Base-by-base conservation (phyloP, 2,888 invertebrate genomes). In the Lysandra bellargus region DNA sequence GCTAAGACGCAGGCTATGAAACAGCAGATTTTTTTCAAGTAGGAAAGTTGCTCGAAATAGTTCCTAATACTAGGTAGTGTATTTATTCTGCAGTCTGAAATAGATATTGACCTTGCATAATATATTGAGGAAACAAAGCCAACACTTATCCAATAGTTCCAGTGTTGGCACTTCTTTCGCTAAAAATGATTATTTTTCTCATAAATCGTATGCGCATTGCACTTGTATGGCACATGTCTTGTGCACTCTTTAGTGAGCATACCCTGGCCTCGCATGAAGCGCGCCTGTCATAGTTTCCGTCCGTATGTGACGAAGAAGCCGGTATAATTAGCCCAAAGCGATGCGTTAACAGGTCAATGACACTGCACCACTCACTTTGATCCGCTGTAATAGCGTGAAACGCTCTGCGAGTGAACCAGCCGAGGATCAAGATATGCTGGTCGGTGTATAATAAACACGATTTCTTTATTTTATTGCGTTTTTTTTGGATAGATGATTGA, bases 321-420 rank as follows among this genome's bases (percentile, higher is more conserved):
- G 85, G 86, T 86, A 87, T 91, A 92, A 93, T 93, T 92, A 93
- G 90, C 88, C 86, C 88, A 87, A 85, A 88, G 88, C 88, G 88
- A 90, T 90, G 90, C 90, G 90, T 92, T 92, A 91, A 90, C 87
- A 85, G 93, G 92, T 92, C 93, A 93, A 91, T 93, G 93, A 93
- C 93, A 91, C 88, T 53, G 57, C 53, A 9, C 76, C 30, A 14
- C 75, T 23, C 53, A 44, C 74, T 44, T n/a, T 74, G 74, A 74
- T 74, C 74, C 30, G 40, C 74, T 4, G n/a, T 9, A 17, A n/a
- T n/a, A 44, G 40, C n/a, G 74, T 73, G 5, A 37, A 72, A 73
- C 4, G 17, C 2, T 23, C 1, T 30, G 17, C 23, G 23, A n/a
- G n/a, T n/a, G 4, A 7, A 44, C 14, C 44, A n/a, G 4, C 44